Conservation (phyloP, 2,797 vertebrate species). For the Heterohyrax brucei region DNA sequence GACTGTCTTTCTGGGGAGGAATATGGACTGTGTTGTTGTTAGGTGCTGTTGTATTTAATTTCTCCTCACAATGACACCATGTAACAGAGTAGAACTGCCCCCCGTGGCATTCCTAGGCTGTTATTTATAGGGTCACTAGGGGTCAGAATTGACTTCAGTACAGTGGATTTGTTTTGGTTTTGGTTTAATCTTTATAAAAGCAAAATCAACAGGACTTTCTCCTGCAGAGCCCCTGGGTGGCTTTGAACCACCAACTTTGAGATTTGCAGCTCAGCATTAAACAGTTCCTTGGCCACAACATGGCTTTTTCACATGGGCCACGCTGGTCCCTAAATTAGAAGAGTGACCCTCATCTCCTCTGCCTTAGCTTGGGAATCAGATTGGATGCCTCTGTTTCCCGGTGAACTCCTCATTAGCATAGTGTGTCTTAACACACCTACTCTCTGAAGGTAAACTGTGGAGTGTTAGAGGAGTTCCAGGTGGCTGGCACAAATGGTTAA, state of each 20-base stretch:
- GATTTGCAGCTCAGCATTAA: neutral
- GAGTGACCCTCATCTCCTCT: neutral
- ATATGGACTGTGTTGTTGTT: too few species aligned
- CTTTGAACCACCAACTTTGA: too few species aligned
- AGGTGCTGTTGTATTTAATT: neutral
- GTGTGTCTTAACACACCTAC: neutral
- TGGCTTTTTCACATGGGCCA: neutral
- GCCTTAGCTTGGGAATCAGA: neutral
- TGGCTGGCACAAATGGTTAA: neutral
- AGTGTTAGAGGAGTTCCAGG: neutral
- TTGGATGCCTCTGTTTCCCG: neutral
- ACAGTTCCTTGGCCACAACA: neutral
- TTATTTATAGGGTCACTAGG: neutral
- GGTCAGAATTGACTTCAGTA: neutral
- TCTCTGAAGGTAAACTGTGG: neutral
- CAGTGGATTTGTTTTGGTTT: neutral
- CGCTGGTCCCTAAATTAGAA: neutral
- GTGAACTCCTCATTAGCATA: neutral
- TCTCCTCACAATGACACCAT: neutral
- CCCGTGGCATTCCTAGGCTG: too few species aligned
- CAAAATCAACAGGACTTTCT: neutral
- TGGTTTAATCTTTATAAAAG: too few species aligned
- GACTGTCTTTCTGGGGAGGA: neutral
- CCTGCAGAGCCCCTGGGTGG: neutral
- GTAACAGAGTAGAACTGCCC: neutral